Base-by-base conservation (phyloP, 2,797 vertebrate species). In the Salarias fasciatus region DNA sequence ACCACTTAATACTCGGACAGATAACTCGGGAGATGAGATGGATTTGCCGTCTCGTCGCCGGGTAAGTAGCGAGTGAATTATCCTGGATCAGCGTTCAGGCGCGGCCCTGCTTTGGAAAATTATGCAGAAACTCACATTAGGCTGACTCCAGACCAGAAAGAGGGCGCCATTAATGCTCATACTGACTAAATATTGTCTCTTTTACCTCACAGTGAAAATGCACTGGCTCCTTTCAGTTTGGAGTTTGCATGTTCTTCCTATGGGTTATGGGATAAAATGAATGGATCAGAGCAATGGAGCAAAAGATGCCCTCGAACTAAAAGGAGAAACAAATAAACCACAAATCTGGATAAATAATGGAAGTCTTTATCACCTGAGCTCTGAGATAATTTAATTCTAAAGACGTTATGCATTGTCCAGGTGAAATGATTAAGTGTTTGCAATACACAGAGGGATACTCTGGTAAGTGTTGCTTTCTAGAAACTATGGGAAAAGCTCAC, bases 1-100 rank as follows among this genome's bases (percentile, higher is more conserved):
- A 57, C 58, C 57, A 42, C 53, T 61, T 43, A 63, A 66, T 74
- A 51, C 55, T 67, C 15, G 33, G 8, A 10, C 65, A 58, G 62
- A 79, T 74, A 71, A 80, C 57, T 72, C 51, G 43, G n/a, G 29
- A 75, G 60, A 70, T 61, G 53, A 72, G 53, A 65, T 65, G 52
- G 64, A 70, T 82, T 76, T 72, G 33, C 30, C 3, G 0, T 63
- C 3, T 18, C 29, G 14, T 7, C 5, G 52, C 41, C 68, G 72
- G 37, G 46, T 59, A 62, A 70, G 70, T 24, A 29, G 42, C 38
- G 36, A 13, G 7, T 36, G 60, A 75, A 49, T 49, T 12, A 80
- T 58, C 47, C 24, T 2, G 53, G 68, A 75, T 72, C 54, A 57
- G 55, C 9, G 14, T 6, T 2, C 61, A 63, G 12, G 50, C 10